These are phyloP conservation scores for Saxidomus purpurata DNA, from an alignment of 1,140 invertebrate species.

Conservation along the genomic window DNA sequence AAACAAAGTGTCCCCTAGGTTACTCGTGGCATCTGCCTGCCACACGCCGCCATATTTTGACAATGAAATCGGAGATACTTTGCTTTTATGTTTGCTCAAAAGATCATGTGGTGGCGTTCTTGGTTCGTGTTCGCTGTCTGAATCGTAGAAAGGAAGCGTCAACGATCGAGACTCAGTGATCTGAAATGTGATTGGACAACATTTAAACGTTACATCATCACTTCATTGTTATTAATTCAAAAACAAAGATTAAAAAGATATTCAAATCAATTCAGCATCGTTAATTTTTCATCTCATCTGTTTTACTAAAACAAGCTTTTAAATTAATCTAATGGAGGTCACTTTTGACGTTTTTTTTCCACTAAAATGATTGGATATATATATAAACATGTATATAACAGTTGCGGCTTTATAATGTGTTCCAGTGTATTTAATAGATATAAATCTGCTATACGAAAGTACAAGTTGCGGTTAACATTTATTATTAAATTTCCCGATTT, in stretches of 20 bases:
- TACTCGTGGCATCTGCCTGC: slow-evolving; percentile 34
- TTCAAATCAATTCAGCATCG: too few relatives aligned
- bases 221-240: neutral
- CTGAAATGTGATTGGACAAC: neutral
- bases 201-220: neutral
- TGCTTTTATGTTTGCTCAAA: slow-evolving; percentile 13
- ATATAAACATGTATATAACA: too few relatives aligned
- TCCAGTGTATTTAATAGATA: too few relatives aligned
- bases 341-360: too few relatives aligned
- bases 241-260: too few relatives aligned
- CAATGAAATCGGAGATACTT: slow-evolving; percentile 54
- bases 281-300: too few relatives aligned
- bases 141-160: slow-evolving; percentile 53
- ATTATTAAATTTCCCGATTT: neutral
- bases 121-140: slow-evolving; percentile 47
- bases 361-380: too few relatives aligned
- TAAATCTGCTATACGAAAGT: too few relatives aligned
- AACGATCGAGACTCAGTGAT: slow-evolving; percentile 29
- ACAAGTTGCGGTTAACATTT: neutral
- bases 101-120: slow-evolving; percentile 31
- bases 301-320: too few relatives aligned
- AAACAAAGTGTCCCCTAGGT: slow-evolving; percentile 29
- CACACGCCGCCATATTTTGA: slow-evolving; percentile 56
- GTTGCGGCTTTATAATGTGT: too few relatives aligned
- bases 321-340: too few relatives aligned